A percentile compares a stretch with the other conserved stretches of the same genome.
Conservation (phyloP, 1,140 invertebrate species). For the Drosophila repleta region DNA sequence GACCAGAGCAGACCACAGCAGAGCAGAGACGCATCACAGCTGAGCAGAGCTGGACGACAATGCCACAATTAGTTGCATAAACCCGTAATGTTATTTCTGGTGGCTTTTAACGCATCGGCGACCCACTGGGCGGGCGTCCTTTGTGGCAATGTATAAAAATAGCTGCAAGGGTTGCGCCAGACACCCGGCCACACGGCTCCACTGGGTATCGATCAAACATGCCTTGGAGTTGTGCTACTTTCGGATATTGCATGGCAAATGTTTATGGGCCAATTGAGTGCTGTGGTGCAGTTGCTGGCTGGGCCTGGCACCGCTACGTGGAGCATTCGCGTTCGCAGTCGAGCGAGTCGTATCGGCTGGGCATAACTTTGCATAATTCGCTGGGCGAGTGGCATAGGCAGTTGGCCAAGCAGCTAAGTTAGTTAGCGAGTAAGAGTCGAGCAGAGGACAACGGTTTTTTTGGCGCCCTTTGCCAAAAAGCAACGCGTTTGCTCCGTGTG, state of each 20-base stretch:
- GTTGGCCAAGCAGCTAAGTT: constrained; percentile 35
- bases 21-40: background rate
- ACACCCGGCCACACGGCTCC: background rate
- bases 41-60: constrained; percentile 47
- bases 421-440: constrained; percentile 73
- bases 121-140: constrained; percentile 44
- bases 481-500: constrained; percentile 77
- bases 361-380: constrained; percentile 37
- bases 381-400: constrained; percentile 13
- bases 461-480: constrained; percentile 75
- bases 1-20: constrained; percentile 3
- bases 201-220: constrained; percentile 70
- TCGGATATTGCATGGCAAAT: background rate
- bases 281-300: constrained; percentile 40
- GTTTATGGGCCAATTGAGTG: constrained; percentile 30
- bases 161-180: constrained; percentile 50
- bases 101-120: constrained; percentile 55
- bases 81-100: constrained; percentile 36
- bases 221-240: constrained; percentile 15
- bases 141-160: constrained; percentile 51
- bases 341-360: background rate
- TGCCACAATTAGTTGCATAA: constrained; percentile 79
- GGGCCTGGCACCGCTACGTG: constrained; percentile 39
- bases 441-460: constrained; percentile 81
- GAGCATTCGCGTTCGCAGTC: constrained; percentile 30